Evolutionary conservation across 2,888 invertebrate species (phyloP).

Genomic region (Dolomedes plantarius): DNA sequence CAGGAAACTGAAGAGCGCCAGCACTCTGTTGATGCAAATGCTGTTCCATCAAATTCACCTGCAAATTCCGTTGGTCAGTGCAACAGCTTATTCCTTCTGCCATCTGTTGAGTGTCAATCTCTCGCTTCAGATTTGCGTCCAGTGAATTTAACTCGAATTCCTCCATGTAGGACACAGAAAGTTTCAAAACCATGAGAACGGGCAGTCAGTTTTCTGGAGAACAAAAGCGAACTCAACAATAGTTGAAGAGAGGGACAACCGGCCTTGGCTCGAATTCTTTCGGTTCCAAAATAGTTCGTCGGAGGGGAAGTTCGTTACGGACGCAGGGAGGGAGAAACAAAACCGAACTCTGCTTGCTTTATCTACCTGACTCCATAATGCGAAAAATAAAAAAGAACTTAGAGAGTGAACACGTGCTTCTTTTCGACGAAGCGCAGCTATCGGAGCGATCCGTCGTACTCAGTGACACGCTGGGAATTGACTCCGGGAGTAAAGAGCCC

Average conservation of each 20-base stretch:
- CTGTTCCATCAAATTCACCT: slow-evolving; percentile 32
- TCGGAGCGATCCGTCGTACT: slow-evolving; percentile 43
- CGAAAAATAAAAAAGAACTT: slow-evolving; percentile 24
- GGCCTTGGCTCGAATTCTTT: slow-evolving; percentile 53
- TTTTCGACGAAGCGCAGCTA: slow-evolving; percentile 19
- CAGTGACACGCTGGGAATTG: slow-evolving; percentile 52
- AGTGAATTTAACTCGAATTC: slow-evolving; percentile 57
- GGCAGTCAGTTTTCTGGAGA: slow-evolving; percentile 20
- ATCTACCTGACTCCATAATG: slow-evolving; percentile 30
- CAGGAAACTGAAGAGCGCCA: slow-evolving; percentile 47
- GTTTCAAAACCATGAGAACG: slow-evolving; percentile 57
- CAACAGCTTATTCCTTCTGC: slow-evolving; percentile 42
- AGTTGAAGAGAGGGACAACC: slow-evolving; percentile 13
- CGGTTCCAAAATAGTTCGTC: slow-evolving; percentile 54
- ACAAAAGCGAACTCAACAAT: slow-evolving; percentile 15
- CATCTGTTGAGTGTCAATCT: slow-evolving; percentile 27
- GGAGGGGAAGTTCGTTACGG: slow-evolving; percentile 2
- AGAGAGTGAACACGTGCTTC: not conserved
- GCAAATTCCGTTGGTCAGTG: slow-evolving; percentile 14
- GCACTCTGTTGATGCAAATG: slow-evolving; percentile 29
- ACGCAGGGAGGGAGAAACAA: not conserved
- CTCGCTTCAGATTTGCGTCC: slow-evolving; percentile 45
- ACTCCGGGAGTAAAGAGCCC: slow-evolving; percentile 61
- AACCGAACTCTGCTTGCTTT: slow-evolving; percentile 17
- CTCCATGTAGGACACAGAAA: slow-evolving; percentile 45